Percentiles rank a stretch among this genome's conserved stretches.
Evolutionary conservation across 2,113 vertebrate genomes (phyloP).

Genomic region (Entelurus aequoreus): DNA sequence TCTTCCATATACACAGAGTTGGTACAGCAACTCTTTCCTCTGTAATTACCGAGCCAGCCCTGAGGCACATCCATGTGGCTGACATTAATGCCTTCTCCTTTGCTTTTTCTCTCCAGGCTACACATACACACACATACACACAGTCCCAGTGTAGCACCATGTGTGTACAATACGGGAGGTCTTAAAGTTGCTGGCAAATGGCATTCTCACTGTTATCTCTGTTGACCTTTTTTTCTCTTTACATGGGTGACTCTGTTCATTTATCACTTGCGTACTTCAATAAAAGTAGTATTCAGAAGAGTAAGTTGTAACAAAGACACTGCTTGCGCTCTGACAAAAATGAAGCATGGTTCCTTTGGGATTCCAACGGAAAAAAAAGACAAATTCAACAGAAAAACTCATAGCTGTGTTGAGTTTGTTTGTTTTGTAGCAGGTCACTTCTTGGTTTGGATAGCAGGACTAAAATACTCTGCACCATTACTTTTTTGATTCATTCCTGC

Average conservation of each 20-base stretch:
- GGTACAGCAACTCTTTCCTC: conserved; percentile 48
- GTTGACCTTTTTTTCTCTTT: conserved; percentile 7
- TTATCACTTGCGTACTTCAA: conserved; percentile 25
- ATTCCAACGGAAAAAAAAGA: neutral
- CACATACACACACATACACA: neutral
- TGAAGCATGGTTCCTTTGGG: neutral
- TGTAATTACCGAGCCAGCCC: conserved; percentile 65
- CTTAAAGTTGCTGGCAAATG: conserved; percentile 41
- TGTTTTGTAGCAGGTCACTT: neutral
- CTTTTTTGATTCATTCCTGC: no score
- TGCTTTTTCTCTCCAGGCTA: conserved; percentile 17
- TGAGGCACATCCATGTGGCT: conserved; percentile 57
- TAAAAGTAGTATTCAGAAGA: neutral
- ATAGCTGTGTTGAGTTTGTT: neutral
- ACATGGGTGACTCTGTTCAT: neutral
- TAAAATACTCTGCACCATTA: no score
- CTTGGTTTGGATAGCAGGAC: no score
- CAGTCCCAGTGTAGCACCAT: conserved; percentile 21
- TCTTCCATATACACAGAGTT: conserved; percentile 35
- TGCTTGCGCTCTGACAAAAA: no score
- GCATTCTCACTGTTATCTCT: conserved; percentile 15
- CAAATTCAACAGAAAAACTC: neutral
- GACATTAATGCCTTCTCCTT: conserved; percentile 38
- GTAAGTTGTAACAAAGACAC: neutral
- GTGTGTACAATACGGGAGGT: conserved; percentile 66